Evolutionary conservation across 2,888 invertebrate genomes (phyloP), one percentile per base, ranked within the genome.

Genomic region (Chironomus tentans): DNA sequence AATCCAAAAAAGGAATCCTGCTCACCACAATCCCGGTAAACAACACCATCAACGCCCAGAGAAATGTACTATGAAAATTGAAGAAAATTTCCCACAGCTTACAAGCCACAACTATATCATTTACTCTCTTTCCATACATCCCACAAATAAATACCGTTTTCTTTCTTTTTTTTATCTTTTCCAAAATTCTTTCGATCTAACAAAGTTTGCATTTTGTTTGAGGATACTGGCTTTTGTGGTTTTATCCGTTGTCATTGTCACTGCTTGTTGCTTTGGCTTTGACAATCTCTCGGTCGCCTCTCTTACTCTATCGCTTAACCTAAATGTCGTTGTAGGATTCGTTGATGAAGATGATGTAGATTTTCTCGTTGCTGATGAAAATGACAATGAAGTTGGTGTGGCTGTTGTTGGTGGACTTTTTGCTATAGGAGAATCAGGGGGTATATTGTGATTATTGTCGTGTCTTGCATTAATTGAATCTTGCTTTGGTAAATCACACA

Each of bases 231-330:
- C 79, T 77, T 77, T 79, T 75, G 79, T 62, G 65, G 74, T 76
- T 62, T 76, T 77, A 75, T 65, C 50, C 79, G 78, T 21, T 79
- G 79, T 77, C 79, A 78, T 18, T 79, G 79, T 77, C 79, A 79
- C 77, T 79, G 79, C 77, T 80, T 79, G 72, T 79, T 76, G 81
- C 77, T 83, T 83, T 78, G 83, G 83, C 78, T 82, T 80, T 78
- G 83, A 81, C 79, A 83, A 80, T 80, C 84, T 81, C 80, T 84
- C 81, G 77, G 84, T 82, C 77, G 84, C 84, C 79, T 85, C 85
- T 69, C 83, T 82, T 12, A 85, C 83, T 46, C 85, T 83, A 79
- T 83, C 83, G 77, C 84, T 85, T 83, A 86, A 82, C 82, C 85
- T 82, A 79, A 84, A 81, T 78, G 83, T 79, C 78, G 83, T 80